These are phyloP conservation scores for Oscarella lobularis DNA, from an alignment of 37 sponge, comb jelly and placozoan genomes.

Conservation along the genomic window DNA sequence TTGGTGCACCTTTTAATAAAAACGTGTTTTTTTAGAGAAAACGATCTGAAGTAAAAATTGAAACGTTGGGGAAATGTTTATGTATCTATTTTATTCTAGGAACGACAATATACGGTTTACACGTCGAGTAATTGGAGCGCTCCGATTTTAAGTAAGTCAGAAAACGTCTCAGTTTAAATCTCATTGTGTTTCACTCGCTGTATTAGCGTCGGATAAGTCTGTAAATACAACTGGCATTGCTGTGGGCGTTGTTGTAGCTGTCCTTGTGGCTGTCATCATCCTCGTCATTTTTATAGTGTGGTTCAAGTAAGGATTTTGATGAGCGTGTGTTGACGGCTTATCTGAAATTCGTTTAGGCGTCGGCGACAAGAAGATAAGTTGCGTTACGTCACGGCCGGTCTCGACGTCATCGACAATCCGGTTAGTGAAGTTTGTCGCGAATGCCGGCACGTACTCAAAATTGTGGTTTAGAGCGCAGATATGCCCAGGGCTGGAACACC, in stretches of 20 bases:
- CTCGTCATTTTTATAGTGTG: slow-evolving; percentile 17
- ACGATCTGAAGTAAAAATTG: background rate
- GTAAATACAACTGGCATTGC: slow-evolving; percentile 16
- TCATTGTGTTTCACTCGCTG: slow-evolving; percentile 2
- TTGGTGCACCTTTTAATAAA: too few species aligned
- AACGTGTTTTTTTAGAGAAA: background rate
- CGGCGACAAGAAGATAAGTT: too few species aligned
- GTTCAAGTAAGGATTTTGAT: too few species aligned
- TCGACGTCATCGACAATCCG: too few species aligned
- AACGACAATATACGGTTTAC: background rate
- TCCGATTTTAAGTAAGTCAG: background rate
- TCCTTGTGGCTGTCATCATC: slow-evolving; percentile 4
- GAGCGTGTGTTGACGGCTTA: too few species aligned
- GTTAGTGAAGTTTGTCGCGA: too few species aligned
- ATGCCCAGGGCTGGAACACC: background rate
- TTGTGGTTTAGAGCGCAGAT: slow-evolving; percentile 8
- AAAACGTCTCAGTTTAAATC: slow-evolving; percentile 7
- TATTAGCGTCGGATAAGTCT: background rate
- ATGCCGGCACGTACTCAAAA: too few species aligned
- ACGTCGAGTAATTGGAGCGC: background rate
- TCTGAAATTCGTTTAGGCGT: too few species aligned
- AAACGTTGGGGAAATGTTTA: background rate
- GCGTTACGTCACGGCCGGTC: too few species aligned
- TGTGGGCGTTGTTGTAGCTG: slow-evolving; percentile 11
- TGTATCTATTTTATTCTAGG: background rate